phyloP scores from a whole-genome alignment of 1,140 invertebrate species.

The Euura lappo region DNA sequence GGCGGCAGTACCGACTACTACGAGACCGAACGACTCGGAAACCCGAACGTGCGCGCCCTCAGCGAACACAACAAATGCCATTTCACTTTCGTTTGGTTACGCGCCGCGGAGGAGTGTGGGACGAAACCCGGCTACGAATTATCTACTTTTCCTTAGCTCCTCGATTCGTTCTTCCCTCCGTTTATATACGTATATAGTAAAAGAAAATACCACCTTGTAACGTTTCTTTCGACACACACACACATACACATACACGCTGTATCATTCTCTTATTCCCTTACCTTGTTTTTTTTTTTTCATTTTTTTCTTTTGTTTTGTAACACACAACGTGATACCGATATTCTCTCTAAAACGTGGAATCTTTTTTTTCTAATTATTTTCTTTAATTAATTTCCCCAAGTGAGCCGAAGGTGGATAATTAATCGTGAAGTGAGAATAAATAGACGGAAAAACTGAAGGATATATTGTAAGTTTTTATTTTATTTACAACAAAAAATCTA shows the following conservation, averaged over 20 bases:
- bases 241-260: background rate
- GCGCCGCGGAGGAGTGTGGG: constrained; percentile 55
- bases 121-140: constrained; percentile 17
- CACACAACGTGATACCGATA: background rate
- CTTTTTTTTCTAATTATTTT: no score
- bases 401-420: no score
- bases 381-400: no score
- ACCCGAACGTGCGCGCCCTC: background rate
- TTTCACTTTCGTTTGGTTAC: constrained; percentile 63
- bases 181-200: no score
- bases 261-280: background rate
- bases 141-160: background rate
- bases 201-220: no score
- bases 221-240: no score
- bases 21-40: no score
- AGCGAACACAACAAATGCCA: constrained; percentile 53
- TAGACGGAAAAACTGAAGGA: no score
- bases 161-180: constrained; percentile 11
- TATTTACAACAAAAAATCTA: no score
- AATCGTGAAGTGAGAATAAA: no score
- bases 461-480: no score
- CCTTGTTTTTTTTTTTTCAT: background rate
- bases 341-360: background rate
- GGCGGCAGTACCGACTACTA: no score
- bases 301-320: background rate